Percentiles rank a stretch among this genome's conserved stretches.
These are phyloP conservation scores for Hiodon tergisus DNA, from an alignment of 2,113 vertebrate genomes.

Conservation along the genomic window DNA sequence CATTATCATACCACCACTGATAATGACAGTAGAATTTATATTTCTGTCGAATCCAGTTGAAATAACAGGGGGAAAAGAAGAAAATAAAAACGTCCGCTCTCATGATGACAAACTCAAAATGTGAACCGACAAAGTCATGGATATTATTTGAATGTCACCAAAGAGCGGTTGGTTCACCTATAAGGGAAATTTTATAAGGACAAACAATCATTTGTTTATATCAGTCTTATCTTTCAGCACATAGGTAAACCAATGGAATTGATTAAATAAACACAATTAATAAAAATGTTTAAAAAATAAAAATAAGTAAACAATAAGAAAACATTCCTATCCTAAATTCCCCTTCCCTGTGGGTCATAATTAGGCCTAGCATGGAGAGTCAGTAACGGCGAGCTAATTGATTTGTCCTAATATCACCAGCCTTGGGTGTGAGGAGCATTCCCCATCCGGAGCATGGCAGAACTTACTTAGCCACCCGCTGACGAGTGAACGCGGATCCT, in stretches of 20 bases:
- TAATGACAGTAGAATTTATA: too few species aligned
- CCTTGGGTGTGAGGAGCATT: conserved; percentile 47
- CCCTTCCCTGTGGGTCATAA: conserved; percentile 65
- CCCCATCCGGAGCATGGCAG: conserved; percentile 44
- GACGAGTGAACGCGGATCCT: conserved; percentile 46
- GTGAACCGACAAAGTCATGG: too few species aligned
- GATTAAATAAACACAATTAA: conserved; percentile 66
- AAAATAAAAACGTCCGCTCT: conserved; percentile 18
- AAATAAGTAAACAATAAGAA: conserved; percentile 29
- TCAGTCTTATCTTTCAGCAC: conserved; percentile 50
- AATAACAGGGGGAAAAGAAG: neutral
- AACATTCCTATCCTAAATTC: conserved; percentile 42
- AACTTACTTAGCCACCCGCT: conserved; percentile 55
- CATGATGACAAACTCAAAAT: too few species aligned
- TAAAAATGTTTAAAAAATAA: conserved; percentile 37
- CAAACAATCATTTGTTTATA: conserved; percentile 56
- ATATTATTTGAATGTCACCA: conserved; percentile 28
- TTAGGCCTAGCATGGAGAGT: conserved; percentile 56
- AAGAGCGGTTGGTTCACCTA: conserved; percentile 53
- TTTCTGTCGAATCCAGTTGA: too few species aligned
- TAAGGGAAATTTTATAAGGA: conserved; percentile 64
- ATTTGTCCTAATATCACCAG: conserved; percentile 63
- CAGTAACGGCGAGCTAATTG: conserved; percentile 65
- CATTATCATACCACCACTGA: neutral
- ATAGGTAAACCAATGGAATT: conserved; percentile 61